Base-by-base conservation (phyloP, 2,113 vertebrate genomes). In the Coracopsis vasa region DNA sequence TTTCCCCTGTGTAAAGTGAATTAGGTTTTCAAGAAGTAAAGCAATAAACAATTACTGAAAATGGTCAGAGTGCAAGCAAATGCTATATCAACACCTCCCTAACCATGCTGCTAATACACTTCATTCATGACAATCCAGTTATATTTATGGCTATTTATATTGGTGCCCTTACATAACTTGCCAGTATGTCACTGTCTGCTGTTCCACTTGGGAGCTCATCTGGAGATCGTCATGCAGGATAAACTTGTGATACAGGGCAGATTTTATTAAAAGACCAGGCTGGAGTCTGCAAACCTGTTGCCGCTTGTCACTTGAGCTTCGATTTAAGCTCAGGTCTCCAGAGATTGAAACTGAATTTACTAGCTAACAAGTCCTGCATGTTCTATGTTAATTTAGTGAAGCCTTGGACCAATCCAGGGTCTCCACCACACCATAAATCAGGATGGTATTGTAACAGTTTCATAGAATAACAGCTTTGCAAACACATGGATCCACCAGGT, bases 131-230 rank as follows among this genome's bases (percentile, higher is more conserved):
- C 79, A 85, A 64, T 85, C 90, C 47, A 58, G 9, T 81, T 85
- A 29, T 35, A 86, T 90, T 87, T 90, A 83, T 90, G 74, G 19
- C 71, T 93, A 25, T 94, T 92, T 95, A 69, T 91, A 33, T 31
- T 58, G 70, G 31, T 62, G n/a, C 27, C 79, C 85, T 86, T 70
- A 83, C 25, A 75, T 80, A 79, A 92, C 47, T 79, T 61, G 20
- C 80, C 86, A 89, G 62, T 71, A 6, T 95, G 88, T 97, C 96
- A 92, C 95, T 29, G 48, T 95, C 83, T 71, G 83, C 93, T 93
- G 51, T 88, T 96, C 54, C 78, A 31, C 47, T 27, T 88, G 84
- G 33, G 85, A 80, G 39, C 37, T 94, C 73, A 35, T 94, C 86
- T 94, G 53, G 88, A 93, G 77, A 81, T 83, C 7, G 2, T 89